phyloP scores from a whole-genome alignment of 2,797 vertebrate species.

The Columba guinea region DNA sequence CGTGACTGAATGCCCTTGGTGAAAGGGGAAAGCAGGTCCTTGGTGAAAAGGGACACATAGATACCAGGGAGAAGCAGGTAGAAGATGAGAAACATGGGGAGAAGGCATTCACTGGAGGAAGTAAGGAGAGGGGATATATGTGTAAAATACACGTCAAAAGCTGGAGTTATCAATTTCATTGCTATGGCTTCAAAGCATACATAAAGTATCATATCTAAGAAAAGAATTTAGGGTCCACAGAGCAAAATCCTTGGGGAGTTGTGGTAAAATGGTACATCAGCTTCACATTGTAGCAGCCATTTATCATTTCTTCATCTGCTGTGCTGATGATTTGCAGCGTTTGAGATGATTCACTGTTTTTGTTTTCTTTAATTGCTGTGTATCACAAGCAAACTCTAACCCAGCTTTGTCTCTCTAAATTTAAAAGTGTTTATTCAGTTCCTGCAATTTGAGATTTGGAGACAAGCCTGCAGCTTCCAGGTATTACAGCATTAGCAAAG shows the following conservation, averaged over 20 bases:
- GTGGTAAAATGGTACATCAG: background rate
- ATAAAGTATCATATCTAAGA: background rate
- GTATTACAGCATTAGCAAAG: background rate
- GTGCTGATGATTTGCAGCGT: background rate
- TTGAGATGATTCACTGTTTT: background rate
- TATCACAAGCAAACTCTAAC: background rate
- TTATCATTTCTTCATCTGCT: background rate
- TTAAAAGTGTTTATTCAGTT: constrained; percentile 26
- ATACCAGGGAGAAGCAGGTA: background rate
- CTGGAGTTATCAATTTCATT: background rate
- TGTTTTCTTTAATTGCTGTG: background rate
- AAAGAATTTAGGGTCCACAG: background rate
- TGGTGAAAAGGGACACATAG: background rate
- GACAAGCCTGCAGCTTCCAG: background rate
- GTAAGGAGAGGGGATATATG: background rate
- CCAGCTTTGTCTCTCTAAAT: background rate
- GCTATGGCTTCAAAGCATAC: background rate
- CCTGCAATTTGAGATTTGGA: background rate
- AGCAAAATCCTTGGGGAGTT: background rate
- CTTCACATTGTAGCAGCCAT: background rate
- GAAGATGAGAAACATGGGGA: background rate
- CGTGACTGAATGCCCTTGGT: background rate
- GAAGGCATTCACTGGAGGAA: background rate
- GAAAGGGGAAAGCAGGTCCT: background rate
- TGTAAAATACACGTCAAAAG: background rate